Evolutionary conservation across 2,888 invertebrate genomes (phyloP).

Genomic region (Volucella inflata): DNA sequence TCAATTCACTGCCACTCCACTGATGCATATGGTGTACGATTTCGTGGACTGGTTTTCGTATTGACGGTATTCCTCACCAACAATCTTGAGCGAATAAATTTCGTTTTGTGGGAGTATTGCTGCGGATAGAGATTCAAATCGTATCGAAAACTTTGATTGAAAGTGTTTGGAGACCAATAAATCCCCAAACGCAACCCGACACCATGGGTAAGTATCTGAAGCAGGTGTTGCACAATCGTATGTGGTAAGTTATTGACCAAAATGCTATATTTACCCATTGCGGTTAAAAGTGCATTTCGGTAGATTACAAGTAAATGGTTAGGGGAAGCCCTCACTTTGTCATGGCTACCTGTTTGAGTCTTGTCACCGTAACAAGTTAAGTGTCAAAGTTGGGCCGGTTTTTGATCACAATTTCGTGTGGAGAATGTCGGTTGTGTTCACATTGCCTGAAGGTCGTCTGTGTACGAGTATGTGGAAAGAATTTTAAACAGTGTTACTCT

Average conservation of each 20-base stretch:
- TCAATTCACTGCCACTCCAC: conserved; percentile 21
- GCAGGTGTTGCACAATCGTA: conserved; percentile 1
- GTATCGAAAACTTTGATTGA: background rate
- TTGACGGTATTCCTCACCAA: background rate
- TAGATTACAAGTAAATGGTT: background rate
- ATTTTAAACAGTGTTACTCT: background rate
- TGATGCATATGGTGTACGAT: conserved; percentile 43
- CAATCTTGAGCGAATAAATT: background rate
- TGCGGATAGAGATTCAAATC: too few relatives aligned
- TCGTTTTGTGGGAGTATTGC: too few relatives aligned
- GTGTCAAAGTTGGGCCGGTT: conserved; percentile 39
- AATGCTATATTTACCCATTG: background rate
- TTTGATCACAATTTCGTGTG: background rate
- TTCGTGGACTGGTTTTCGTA: conserved; percentile 37
- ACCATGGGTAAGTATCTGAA: background rate
- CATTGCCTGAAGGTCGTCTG: conserved; percentile 34
- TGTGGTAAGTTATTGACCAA: background rate
- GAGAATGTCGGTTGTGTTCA: background rate
- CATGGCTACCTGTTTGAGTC: background rate
- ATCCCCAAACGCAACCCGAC: background rate
- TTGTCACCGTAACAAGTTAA: conserved; percentile 3
- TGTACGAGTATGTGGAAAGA: conserved; percentile 14
- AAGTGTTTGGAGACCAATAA: background rate
- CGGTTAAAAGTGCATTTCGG: background rate
- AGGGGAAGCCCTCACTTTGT: background rate